These are phyloP conservation scores for Sinocyclocheilus anophthalmus DNA, from an alignment of 2,113 vertebrate species.

Conservation along the genomic window DNA sequence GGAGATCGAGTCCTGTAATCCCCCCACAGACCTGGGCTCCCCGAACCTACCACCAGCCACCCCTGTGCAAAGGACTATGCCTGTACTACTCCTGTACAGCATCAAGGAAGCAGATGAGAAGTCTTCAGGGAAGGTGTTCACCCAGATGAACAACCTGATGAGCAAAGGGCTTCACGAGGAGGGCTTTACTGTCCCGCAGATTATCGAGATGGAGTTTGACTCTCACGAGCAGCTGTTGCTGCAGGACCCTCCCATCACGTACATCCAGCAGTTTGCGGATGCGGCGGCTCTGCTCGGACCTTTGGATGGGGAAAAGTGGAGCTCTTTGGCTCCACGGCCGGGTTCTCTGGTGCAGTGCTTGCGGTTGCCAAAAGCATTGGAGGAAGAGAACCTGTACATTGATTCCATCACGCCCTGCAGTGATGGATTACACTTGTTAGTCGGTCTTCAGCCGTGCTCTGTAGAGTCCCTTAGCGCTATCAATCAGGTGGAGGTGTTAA, in stretches of 20 bases:
- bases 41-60: constrained; percentile 77
- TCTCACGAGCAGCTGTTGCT: constrained; percentile 94
- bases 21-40: constrained; percentile 85
- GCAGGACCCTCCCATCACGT: constrained; percentile 97
- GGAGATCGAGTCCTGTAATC: constrained; percentile 92
- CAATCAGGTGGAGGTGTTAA: constrained; percentile 98
- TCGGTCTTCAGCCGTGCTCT: constrained; percentile 88
- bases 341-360: constrained; percentile 95
- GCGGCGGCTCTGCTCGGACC: constrained; percentile 86
- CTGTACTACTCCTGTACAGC: constrained; percentile 93
- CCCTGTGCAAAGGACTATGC: constrained; percentile 89
- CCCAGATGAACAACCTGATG: constrained; percentile 98
- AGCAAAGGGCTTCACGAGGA: constrained; percentile 97
- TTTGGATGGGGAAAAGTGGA: constrained; percentile 94
- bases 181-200: constrained; percentile 97
- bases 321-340: constrained; percentile 88
- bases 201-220: constrained; percentile 99
- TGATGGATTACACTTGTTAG: constrained; percentile 93
- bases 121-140: constrained; percentile 93
- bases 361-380: constrained; percentile 92
- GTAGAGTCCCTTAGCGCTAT: constrained; percentile 90
- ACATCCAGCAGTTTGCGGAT: constrained; percentile 98
- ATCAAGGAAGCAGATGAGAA: constrained; percentile 98
- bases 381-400: constrained; percentile 95
- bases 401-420: constrained; percentile 96